A percentile compares a stretch with the other conserved stretches of the same genome.
These are phyloP conservation scores for Ichneumoninae sp. DNA, from an alignment of 2,888 invertebrate species.

Conservation along the genomic window DNA sequence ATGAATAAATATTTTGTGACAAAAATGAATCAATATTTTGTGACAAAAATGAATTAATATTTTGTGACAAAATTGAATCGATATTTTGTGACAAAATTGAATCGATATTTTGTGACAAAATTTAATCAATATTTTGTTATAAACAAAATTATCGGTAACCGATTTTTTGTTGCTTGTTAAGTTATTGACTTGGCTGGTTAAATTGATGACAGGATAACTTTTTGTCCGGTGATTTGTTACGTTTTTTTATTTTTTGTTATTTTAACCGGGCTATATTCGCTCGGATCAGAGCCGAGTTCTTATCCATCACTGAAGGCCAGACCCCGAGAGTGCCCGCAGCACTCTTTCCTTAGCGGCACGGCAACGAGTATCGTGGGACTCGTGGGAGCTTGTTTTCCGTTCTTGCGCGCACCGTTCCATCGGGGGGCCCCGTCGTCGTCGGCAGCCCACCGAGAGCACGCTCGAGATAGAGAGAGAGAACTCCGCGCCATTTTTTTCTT, in stretches of 20 bases:
- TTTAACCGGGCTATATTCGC: not conserved
- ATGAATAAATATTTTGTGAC: too few species aligned
- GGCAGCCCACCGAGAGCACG: constrained; percentile 16
- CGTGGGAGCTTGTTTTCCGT: constrained; percentile 78
- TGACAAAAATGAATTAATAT: too few species aligned
- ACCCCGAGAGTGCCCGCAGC: constrained; percentile 71
- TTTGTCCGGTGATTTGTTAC: too few species aligned
- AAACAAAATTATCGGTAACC: too few species aligned
- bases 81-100: too few species aligned
- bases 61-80: too few species aligned
- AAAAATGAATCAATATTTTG: too few species aligned
- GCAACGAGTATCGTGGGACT: constrained; percentile 76
- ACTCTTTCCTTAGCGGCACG: constrained; percentile 74
- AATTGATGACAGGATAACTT: too few species aligned
- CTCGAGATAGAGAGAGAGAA: constrained; percentile 39
- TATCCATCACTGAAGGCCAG: constrained; percentile 48
- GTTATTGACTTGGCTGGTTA: too few species aligned
- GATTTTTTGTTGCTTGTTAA: too few species aligned
- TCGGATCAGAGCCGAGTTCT: constrained; percentile 54
- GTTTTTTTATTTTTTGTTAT: not conserved
- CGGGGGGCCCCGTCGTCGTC: constrained; percentile 28
- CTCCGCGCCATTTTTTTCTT: constrained; percentile 43
- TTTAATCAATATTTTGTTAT: too few species aligned
- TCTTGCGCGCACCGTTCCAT: constrained; percentile 72
- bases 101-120: too few species aligned